Evolutionary conservation across 2,888 invertebrate species (phyloP).

Genomic region (Lacanobia wlatinum): DNA sequence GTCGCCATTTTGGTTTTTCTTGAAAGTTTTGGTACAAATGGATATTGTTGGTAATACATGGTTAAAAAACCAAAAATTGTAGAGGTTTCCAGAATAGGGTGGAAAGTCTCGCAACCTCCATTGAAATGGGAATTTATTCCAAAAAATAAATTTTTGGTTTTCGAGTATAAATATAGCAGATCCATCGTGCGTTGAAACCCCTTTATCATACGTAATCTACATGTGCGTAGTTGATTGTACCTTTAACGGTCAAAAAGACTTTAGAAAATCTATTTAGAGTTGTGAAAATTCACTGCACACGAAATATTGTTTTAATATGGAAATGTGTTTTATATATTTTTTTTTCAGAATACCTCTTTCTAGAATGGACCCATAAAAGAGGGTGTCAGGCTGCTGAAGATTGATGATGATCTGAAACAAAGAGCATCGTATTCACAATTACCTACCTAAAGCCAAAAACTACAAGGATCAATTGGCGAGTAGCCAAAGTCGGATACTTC

Average conservation of each 20-base stretch:
- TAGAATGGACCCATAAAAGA: neutral
- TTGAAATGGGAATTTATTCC: no score
- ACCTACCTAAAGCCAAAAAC: neutral
- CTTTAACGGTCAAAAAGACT: neutral
- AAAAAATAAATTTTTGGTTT: no score
- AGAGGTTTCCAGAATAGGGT: no score
- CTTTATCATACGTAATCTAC: neutral
- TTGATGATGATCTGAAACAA: neutral
- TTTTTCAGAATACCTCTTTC: neutral
- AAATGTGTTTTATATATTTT: neutral
- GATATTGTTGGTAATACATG: no score
- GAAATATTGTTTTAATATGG: constrained; percentile 1
- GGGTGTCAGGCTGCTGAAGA: constrained; percentile 1
- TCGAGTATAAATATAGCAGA: no score
- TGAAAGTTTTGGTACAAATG: no score
- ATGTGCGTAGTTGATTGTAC: neutral
- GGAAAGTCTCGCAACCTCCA: no score
- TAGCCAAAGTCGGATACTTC: neutral
- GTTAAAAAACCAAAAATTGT: no score
- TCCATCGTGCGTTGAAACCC: no score
- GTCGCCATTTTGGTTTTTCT: no score
- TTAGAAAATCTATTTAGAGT: neutral
- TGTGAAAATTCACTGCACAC: neutral
- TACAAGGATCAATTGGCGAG: neutral
- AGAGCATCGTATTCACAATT: neutral